phyloP scores from a whole-genome alignment of 2,888 invertebrate genomes.

The Odiellus spinosus region DNA sequence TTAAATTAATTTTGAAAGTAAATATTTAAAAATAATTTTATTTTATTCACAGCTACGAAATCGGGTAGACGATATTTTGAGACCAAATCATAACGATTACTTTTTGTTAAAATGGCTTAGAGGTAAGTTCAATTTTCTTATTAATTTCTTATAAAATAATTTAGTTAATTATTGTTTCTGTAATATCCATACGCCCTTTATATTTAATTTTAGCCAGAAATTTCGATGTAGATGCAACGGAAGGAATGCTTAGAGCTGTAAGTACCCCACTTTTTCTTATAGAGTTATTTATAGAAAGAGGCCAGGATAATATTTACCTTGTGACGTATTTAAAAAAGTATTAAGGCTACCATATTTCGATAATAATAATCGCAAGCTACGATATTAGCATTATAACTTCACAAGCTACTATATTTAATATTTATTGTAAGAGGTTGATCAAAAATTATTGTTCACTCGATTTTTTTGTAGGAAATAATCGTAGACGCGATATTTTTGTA shows the following conservation, averaged over 20 bases:
- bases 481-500: no score
- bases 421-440: not conserved
- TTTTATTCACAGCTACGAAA: slow-evolving; percentile 24
- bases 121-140: slow-evolving; percentile 9
- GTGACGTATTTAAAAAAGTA: no score
- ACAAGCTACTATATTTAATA: not conserved
- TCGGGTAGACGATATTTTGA: slow-evolving; percentile 25
- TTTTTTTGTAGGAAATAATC: no score
- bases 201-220: slow-evolving; percentile 51
- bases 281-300: no score
- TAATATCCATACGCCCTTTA: not conserved
- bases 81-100: slow-evolving; percentile 26
- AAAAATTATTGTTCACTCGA: no score
- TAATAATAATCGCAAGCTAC: no score
- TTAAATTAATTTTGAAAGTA: no score
- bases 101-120: slow-evolving; percentile 26
- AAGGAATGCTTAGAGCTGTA: slow-evolving; percentile 59
- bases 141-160: no score
- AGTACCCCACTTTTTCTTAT: not conserved
- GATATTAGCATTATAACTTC: no score
- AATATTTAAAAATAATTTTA: slow-evolving; percentile 1
- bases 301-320: no score
- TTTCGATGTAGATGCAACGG: slow-evolving; percentile 71
- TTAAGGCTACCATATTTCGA: no score
- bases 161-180: no score